phyloP scores from a whole-genome alignment of 2,888 invertebrate genomes.

The Phlogophora meticulosa region DNA sequence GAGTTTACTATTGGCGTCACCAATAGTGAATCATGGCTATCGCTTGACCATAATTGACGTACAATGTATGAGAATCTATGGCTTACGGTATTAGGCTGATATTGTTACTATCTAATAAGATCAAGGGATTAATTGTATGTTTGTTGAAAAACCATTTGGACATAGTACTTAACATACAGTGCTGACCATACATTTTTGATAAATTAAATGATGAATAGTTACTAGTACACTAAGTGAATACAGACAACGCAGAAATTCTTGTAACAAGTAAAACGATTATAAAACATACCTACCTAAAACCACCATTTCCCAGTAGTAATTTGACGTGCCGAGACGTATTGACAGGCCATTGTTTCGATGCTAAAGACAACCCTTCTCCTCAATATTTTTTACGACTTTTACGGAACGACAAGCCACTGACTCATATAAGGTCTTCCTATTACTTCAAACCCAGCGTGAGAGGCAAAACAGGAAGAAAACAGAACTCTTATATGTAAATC shows the following conservation, averaged over 20 bases:
- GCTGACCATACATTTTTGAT: no score
- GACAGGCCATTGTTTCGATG: slow-evolving; percentile 34
- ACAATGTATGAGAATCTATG: not conserved
- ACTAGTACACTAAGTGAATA: not conserved
- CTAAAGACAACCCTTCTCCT: slow-evolving; percentile 27
- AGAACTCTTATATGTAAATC: slow-evolving; percentile 82
- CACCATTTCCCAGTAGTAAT: slow-evolving; percentile 12
- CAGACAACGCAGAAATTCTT: not conserved
- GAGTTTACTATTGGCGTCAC: slow-evolving; percentile 20
- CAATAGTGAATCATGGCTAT: slow-evolving; percentile 23
- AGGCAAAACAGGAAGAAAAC: slow-evolving; percentile 68
- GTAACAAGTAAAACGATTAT: slow-evolving; percentile 2
- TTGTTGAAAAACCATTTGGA: not conserved
- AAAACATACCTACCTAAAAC: slow-evolving; percentile 4
- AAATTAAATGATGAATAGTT: not conserved
- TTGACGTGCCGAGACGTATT: slow-evolving; percentile 25
- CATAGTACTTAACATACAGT: not conserved
- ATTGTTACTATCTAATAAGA: no score
- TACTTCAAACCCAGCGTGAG: slow-evolving; percentile 19
- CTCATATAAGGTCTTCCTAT: slow-evolving; percentile 35
- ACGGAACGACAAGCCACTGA: slow-evolving; percentile 27
- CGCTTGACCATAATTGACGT: slow-evolving; percentile 13
- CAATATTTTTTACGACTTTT: slow-evolving; percentile 44
- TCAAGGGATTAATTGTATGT: not conserved
- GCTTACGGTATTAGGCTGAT: not conserved